A percentile compares a stretch with the other conserved stretches of the same genome.
These are phyloP conservation scores for Sinocyclocheilus grahami DNA, from an alignment of 2,113 vertebrate genomes.

Conservation along the genomic window DNA sequence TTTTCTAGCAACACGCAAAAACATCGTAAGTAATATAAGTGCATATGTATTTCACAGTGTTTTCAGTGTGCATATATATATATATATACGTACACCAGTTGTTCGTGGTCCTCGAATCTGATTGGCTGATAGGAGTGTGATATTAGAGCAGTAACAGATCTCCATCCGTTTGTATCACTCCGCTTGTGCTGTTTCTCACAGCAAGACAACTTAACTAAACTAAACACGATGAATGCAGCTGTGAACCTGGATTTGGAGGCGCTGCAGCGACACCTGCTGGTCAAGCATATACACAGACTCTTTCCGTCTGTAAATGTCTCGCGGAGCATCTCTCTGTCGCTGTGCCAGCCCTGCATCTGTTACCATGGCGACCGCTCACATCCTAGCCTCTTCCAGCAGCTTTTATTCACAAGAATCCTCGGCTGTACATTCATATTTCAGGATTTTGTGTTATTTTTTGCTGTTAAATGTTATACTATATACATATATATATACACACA, in stretches of 20 bases:
- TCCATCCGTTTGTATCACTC: too few species aligned
- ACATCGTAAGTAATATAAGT: too few species aligned
- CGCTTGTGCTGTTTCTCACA: too few species aligned
- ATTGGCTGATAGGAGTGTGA: too few species aligned
- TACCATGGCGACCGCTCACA: conserved; percentile 26
- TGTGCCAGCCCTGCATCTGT: conserved; percentile 11
- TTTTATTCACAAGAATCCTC: not conserved
- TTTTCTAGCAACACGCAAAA: too few species aligned
- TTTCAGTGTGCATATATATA: too few species aligned
- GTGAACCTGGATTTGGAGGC: too few species aligned
- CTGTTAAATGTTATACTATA: not conserved
- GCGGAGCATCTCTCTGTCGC: conserved; percentile 3
- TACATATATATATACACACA: not conserved
- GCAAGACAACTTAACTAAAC: too few species aligned
- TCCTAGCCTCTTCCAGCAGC: conserved; percentile 11
- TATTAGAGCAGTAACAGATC: too few species aligned
- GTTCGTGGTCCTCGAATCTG: too few species aligned
- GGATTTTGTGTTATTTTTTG: not conserved
- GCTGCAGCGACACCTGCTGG: conserved; percentile 32
- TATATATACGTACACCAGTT: too few species aligned
- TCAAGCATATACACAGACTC: not conserved
- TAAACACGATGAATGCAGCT: not conserved
- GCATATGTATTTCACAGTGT: too few species aligned
- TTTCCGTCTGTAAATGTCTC: not conserved
- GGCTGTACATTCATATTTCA: not conserved